A percentile compares a stretch with the other conserved stretches of the same genome.
phyloP scores from a whole-genome alignment of 2,888 invertebrate genomes.

The Drosophila incognita region DNA sequence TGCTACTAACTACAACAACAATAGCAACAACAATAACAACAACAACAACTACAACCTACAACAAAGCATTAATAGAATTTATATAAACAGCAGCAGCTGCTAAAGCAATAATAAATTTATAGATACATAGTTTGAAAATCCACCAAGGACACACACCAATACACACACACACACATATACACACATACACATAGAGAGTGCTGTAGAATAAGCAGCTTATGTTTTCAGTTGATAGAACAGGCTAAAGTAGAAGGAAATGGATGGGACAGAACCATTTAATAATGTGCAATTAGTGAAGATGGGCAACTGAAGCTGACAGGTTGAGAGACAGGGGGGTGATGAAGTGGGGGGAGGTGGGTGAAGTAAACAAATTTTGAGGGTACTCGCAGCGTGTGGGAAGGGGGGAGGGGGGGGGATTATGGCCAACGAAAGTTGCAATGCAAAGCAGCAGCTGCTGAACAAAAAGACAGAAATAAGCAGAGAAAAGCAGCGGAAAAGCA shows the following conservation, averaged over 20 bases:
- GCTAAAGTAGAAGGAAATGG: slow-evolving; percentile 3
- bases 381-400: neutral
- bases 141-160: slow-evolving; percentile 26
- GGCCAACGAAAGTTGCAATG: neutral
- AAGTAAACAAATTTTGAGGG: neutral
- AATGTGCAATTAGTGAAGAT: slow-evolving; percentile 72
- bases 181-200: slow-evolving; percentile 22
- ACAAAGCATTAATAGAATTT: slow-evolving; percentile 67
- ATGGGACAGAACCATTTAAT: slow-evolving; percentile 57
- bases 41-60: slow-evolving; percentile 55
- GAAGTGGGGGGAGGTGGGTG: neutral
- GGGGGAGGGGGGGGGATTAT: too few species aligned
- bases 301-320: slow-evolving; percentile 5
- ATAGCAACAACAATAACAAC: slow-evolving; percentile 56
- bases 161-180: slow-evolving; percentile 28
- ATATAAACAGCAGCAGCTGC: slow-evolving; percentile 48
- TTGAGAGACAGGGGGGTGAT: neutral
- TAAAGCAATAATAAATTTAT: slow-evolving; percentile 39
- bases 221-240: slow-evolving; percentile 46
- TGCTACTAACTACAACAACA: slow-evolving; percentile 54
- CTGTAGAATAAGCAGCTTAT: slow-evolving; percentile 74
- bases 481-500: neutral
- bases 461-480: slow-evolving; percentile 14
- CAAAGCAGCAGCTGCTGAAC: slow-evolving; percentile 12
- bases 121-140: slow-evolving; percentile 35